These are phyloP conservation scores for Eupithecia pulchellata DNA, from an alignment of 2,888 invertebrate genomes.

Conservation along the genomic window DNA sequence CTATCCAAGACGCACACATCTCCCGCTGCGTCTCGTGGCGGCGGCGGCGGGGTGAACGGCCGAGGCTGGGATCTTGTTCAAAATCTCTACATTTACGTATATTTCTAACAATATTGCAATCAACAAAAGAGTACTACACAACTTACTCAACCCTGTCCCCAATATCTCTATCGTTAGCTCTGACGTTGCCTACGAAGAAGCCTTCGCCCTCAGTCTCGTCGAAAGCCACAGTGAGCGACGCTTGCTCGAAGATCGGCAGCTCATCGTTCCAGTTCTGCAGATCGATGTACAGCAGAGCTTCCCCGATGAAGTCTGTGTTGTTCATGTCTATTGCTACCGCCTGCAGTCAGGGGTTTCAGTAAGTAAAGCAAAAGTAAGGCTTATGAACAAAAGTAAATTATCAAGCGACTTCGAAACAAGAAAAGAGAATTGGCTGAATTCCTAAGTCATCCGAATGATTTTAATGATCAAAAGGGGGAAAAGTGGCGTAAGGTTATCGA, in stretches of 20 bases:
- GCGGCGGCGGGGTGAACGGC: too few relatives aligned
- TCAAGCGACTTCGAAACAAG: neutral
- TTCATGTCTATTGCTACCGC: constrained; percentile 71
- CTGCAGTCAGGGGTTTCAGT: constrained; percentile 47
- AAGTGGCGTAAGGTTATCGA: too few relatives aligned
- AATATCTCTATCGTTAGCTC: constrained; percentile 87
- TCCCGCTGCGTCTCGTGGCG: too few relatives aligned
- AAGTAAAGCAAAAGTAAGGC: neutral
- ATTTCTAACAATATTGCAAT: too few relatives aligned
- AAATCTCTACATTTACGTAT: too few relatives aligned
- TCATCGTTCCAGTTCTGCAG: constrained; percentile 90
- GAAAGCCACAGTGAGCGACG: constrained; percentile 67
- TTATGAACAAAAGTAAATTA: neutral
- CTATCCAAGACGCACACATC: too few relatives aligned
- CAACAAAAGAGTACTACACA: neutral
- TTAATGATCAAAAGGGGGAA: too few relatives aligned
- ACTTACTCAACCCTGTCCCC: constrained; percentile 85
- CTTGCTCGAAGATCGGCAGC: constrained; percentile 84
- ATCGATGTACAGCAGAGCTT: constrained; percentile 74
- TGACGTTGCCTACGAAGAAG: constrained; percentile 78
- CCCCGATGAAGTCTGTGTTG: constrained; percentile 61
- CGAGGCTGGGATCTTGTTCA: too few relatives aligned
- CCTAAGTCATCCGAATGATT: too few relatives aligned
- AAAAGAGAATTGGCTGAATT: too few relatives aligned
- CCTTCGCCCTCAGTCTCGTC: constrained; percentile 85